Evolutionary conservation across 1,140 invertebrate species (phyloP), one percentile per base, ranked within the genome.

Genomic region (Leptopilina clavipes): DNA sequence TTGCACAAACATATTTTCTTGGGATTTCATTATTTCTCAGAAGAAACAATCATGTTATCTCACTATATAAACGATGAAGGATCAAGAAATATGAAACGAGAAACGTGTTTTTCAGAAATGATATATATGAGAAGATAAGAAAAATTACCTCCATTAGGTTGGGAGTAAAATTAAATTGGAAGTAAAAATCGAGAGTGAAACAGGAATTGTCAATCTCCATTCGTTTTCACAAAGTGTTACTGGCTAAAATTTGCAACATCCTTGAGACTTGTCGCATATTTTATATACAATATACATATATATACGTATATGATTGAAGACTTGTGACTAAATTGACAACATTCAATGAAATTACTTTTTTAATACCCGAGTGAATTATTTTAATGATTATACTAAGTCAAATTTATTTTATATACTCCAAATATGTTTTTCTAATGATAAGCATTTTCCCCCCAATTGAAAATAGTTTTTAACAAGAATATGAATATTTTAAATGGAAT

Each of bases 21-120:
- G 11, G 10, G 14, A n/a, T 14, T 45, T 45, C 14, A 6, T 14
- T 12, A 14, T 45, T 45, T 45, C 44, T 2, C 44, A 14, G 1
- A 45, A 45, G 44, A 14, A 45, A n/a, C 44, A 45, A 45, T 45
- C 44, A 45, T 45, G 44, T 45, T 45, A 45, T 45, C 44, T 45
- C 44, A 45, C 12, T 45, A 11, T 14, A 14, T n/a, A 45, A 45
- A 45, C 12, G 44, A 31, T 31, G 5, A 45, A 45, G 44, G 44
- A 45, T 45, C 10, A 45, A 14, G 44, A 14, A n/a, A 45, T n/a
- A 31, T 12, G 14, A 45, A 31, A 12, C 14, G 2, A 12, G 44
- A 45, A 45, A 14, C 12, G 1, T 45, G 0, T 45, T 45, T 45
- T n/a, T 14, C 11, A 45, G 14, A n/a, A 45, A 40, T 40, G 37